Percentiles rank a stretch among this genome's conserved stretches.
These are phyloP conservation scores for Desmophyllum pertusum DNA, from an alignment of 92 coral and sea anemone genomes.

Conservation along the genomic window DNA sequence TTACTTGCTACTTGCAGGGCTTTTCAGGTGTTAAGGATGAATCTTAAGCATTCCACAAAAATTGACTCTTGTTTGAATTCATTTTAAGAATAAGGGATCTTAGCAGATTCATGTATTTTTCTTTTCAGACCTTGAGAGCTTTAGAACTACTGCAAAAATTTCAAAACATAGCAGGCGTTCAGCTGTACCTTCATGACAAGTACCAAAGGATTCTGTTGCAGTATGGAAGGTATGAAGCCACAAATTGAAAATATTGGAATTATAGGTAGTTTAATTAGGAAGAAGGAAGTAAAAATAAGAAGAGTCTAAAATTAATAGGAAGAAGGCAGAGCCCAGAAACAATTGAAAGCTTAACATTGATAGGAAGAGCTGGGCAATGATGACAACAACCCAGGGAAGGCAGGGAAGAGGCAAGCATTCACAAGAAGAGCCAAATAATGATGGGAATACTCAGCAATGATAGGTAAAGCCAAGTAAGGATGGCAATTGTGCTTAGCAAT, in stretches of 20 bases:
- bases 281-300: too few relatives aligned
- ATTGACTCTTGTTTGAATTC: not conserved
- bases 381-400: too few relatives aligned
- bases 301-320: too few relatives aligned
- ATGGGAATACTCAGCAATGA: not conserved
- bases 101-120: not conserved
- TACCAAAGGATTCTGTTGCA: slow-evolving; percentile 90
- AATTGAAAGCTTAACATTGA: too few relatives aligned
- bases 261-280: too few relatives aligned
- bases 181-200: slow-evolving; percentile 94
- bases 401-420: not conserved
- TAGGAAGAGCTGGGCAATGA: too few relatives aligned
- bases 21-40: not conserved
- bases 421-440: not conserved
- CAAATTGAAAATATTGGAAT: not conserved
- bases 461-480: not conserved
- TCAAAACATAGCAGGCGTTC: slow-evolving; percentile 93
- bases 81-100: not conserved
- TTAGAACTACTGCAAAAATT: slow-evolving; percentile 91
- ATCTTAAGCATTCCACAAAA: not conserved
- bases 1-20: not conserved
- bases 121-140: slow-evolving; percentile 84
- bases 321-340: too few relatives aligned
- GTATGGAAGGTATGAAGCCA: slow-evolving; percentile 82
- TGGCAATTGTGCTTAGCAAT: not conserved